A percentile compares a stretch with the other conserved stretches of the same genome.
phyloP scores from a whole-genome alignment of 2,113 vertebrate species.

The Charadrius vociferus region DNA sequence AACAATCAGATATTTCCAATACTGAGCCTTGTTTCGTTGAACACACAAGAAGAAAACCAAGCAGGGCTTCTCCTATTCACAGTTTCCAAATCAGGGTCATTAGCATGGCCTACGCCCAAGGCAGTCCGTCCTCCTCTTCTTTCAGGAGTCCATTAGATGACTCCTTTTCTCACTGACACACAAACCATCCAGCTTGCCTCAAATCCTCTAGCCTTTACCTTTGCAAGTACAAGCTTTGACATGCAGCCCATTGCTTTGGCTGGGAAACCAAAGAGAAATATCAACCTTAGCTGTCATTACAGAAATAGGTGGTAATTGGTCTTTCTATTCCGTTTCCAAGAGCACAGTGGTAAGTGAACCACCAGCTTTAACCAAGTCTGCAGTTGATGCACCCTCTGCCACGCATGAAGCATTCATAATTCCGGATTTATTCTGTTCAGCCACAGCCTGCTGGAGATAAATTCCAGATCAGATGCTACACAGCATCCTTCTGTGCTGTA shows the following conservation, averaged over 20 bases:
- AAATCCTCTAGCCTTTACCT: background rate
- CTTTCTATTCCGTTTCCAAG: background rate
- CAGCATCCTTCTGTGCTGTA: background rate
- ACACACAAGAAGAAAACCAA: background rate
- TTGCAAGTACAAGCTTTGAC: background rate
- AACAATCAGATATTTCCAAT: background rate
- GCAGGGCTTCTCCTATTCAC: background rate
- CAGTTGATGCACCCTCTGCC: background rate
- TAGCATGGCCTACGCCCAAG: background rate
- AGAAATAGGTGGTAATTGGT: background rate
- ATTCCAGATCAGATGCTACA: background rate
- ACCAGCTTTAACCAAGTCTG: background rate
- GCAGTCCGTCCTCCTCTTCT: background rate
- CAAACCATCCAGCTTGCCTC: background rate
- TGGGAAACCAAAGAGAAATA: background rate
- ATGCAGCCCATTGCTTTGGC: background rate
- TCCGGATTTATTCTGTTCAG: background rate
- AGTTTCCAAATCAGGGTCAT: background rate
- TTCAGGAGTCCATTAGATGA: background rate
- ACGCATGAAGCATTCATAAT: background rate
- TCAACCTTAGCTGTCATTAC: background rate
- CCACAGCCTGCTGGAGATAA: background rate
- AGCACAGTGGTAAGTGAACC: background rate
- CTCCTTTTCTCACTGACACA: background rate
- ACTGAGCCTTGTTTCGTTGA: background rate